Conservation (phyloP, 2,113 vertebrate genomes). For the Ursus arctos region DNA sequence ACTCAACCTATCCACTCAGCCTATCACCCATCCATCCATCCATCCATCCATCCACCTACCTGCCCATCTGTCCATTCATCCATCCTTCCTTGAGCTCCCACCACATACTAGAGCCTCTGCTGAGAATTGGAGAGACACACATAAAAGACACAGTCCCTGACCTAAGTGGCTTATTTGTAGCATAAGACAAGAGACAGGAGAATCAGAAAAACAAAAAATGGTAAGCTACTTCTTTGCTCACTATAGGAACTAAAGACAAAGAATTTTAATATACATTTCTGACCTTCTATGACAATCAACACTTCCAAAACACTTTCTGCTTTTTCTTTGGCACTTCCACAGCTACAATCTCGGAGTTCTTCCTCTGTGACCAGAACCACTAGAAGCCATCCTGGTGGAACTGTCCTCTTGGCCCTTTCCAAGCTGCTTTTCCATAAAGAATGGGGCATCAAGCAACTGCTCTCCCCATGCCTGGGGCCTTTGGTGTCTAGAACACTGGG, state of each 20-base stretch:
- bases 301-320: not conserved
- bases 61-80: not conserved
- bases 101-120: not conserved
- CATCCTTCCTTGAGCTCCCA: not conserved
- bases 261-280: not conserved
- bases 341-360: not conserved
- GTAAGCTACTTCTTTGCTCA: not conserved
- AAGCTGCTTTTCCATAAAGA: not conserved
- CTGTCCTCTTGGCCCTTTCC: not conserved
- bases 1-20: not conserved
- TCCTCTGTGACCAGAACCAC: not conserved
- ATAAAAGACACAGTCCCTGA: not conserved
- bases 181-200: not conserved
- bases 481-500: not conserved
- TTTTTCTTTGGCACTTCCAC: not conserved
- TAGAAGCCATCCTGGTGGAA: not conserved
- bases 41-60: not conserved
- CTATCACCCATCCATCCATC: not conserved
- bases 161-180: not conserved
- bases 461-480: not conserved
- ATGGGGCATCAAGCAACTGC: not conserved
- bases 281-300: not conserved
- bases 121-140: not conserved
- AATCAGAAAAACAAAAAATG: not conserved
- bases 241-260: not conserved